phyloP scores from a whole-genome alignment of 2,888 invertebrate species.

The Tipula lateralis region DNA sequence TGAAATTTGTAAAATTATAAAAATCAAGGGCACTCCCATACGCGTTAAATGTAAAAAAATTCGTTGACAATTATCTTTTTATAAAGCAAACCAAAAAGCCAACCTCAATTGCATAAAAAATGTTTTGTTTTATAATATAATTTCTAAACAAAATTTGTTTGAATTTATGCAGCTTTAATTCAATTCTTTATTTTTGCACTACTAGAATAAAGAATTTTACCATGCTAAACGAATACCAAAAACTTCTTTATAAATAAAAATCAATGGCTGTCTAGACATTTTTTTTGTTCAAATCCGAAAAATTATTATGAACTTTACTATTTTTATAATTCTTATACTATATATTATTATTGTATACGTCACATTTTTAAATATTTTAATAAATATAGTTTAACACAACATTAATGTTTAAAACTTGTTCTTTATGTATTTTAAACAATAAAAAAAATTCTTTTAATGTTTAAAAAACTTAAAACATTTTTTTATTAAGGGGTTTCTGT shows the following conservation, averaged over 20 bases:
- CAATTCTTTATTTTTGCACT: background rate
- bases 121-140: background rate
- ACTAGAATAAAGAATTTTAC: background rate
- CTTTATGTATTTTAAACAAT: background rate
- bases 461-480: background rate
- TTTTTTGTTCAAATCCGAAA: background rate
- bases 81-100: background rate
- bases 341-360: conserved; percentile 5
- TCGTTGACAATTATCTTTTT: no score
- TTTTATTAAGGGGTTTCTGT: background rate
- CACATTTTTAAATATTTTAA: background rate
- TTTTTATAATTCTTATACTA: background rate
- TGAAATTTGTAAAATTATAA: background rate
- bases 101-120: background rate
- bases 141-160: background rate
- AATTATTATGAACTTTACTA: background rate
- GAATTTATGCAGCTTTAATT: background rate
- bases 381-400: background rate
- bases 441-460: background rate
- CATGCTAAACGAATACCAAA: background rate
- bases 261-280: conserved; percentile 27
- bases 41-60: background rate
- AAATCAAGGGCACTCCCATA: conserved; percentile 29
- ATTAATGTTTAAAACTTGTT: background rate
- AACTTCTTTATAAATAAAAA: conserved; percentile 6